Evolutionary conservation across 2,113 vertebrate species (phyloP).

Genomic region (Hemichromis elongatus): DNA sequence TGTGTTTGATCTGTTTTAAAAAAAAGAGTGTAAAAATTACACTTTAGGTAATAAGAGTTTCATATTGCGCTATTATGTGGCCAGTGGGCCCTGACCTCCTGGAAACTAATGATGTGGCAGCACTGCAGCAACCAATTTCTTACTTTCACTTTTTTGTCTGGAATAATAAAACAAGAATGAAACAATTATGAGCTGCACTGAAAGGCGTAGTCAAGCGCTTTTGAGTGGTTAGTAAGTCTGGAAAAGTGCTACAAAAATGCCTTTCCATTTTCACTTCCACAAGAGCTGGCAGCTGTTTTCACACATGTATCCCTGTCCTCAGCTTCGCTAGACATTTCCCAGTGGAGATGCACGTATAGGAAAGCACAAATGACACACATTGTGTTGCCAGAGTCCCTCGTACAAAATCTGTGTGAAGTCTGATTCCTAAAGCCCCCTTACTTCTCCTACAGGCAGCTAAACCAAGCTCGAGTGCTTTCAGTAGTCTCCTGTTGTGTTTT

Average conservation of each 20-base stretch:
- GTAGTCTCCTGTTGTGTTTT: neutral
- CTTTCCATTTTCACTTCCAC: neutral
- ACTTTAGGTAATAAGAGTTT: neutral
- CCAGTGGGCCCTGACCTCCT: neutral
- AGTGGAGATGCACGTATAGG: neutral
- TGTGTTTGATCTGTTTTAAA: neutral
- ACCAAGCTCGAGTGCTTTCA: neutral
- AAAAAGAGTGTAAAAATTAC: neutral
- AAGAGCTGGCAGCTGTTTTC: neutral
- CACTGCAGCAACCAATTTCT: neutral
- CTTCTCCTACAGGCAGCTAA: neutral
- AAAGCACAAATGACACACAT: neutral
- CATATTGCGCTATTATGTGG: neutral
- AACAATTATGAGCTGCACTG: neutral
- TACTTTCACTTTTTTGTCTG: neutral
- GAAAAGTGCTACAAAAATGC: neutral
- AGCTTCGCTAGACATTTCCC: neutral
- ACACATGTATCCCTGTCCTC: neutral
- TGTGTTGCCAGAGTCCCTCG: neutral
- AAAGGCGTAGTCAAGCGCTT: neutral
- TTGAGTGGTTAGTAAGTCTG: neutral
- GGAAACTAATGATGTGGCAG: neutral
- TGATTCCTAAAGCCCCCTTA: neutral
- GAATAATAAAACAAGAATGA: neutral
- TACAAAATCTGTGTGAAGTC: neutral